phyloP scores from a whole-genome alignment of 2,888 invertebrate genomes.

The Ethmia dodecea region DNA sequence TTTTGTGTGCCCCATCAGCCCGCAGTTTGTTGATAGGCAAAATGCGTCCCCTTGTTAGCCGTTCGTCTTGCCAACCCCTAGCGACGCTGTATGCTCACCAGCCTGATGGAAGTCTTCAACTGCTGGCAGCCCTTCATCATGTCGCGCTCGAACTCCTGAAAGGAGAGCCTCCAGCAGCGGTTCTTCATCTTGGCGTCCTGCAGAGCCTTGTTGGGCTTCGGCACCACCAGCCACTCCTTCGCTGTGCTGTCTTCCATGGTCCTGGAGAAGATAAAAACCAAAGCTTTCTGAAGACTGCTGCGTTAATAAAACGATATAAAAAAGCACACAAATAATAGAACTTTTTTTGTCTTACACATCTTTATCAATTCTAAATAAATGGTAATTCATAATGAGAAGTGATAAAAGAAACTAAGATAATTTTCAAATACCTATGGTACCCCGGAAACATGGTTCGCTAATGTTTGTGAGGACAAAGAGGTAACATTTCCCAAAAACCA shows the following conservation, averaged over 20 bases:
- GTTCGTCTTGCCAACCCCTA: no score
- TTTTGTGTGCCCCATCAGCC: no score
- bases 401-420: not conserved
- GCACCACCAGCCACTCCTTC: conserved; percentile 69
- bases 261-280: conserved; percentile 16
- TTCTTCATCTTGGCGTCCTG: conserved; percentile 29
- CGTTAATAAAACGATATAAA: not conserved
- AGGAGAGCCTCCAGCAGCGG: conserved; percentile 75
- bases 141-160: conserved; percentile 73
- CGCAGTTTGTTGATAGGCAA: no score
- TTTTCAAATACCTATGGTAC: not conserved
- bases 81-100: no score
- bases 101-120: conserved; percentile 60
- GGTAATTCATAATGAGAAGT: no score
- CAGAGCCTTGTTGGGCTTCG: conserved; percentile 61
- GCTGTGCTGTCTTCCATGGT: conserved; percentile 27
- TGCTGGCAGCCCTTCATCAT: conserved; percentile 58
- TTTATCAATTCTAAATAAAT: no score
- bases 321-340: not conserved
- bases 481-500: no score
- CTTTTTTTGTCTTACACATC: no score
- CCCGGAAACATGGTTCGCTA: not conserved
- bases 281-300: no score
- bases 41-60: no score
- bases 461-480: not conserved